Evolutionary conservation across 35 echinoderm and acorn worm species (phyloP).

Genomic region (Apostichopus californicus): DNA sequence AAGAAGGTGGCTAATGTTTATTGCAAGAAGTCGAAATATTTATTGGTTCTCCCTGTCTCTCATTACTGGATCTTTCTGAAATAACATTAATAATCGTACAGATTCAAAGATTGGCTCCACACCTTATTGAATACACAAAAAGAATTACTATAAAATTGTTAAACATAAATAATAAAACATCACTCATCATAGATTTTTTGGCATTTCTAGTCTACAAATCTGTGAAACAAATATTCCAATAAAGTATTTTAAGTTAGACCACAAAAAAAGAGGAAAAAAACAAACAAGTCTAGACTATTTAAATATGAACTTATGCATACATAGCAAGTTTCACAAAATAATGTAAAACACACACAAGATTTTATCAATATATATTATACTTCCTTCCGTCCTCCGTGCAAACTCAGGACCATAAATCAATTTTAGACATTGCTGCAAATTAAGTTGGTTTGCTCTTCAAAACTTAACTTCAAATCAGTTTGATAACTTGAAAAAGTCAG

Average conservation of each 20-base stretch:
- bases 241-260: neutral
- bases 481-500: too few relatives aligned
- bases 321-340: too few relatives aligned
- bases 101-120: conserved; percentile 48
- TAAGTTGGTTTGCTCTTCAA: too few relatives aligned
- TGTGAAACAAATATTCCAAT: conserved; percentile 8
- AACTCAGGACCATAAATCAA: too few relatives aligned
- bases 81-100: neutral
- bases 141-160: neutral
- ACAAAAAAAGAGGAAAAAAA: neutral
- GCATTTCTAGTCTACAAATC: conserved; percentile 33
- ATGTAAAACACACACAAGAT: too few relatives aligned
- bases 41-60: conserved; percentile 42
- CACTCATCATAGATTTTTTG: conserved; percentile 35
- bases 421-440: too few relatives aligned
- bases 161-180: conserved; percentile 18
- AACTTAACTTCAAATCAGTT: too few relatives aligned
- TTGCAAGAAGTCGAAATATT: conserved; percentile 28
- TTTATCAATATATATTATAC: too few relatives aligned
- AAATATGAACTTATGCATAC: too few relatives aligned
- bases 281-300: neutral
- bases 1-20: neutral
- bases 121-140: conserved; percentile 30
- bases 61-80: conserved; percentile 5
- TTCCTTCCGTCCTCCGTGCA: too few relatives aligned